These are phyloP conservation scores for Laspeyria flexula DNA, from an alignment of 2,888 invertebrate genomes.

Conservation along the genomic window DNA sequence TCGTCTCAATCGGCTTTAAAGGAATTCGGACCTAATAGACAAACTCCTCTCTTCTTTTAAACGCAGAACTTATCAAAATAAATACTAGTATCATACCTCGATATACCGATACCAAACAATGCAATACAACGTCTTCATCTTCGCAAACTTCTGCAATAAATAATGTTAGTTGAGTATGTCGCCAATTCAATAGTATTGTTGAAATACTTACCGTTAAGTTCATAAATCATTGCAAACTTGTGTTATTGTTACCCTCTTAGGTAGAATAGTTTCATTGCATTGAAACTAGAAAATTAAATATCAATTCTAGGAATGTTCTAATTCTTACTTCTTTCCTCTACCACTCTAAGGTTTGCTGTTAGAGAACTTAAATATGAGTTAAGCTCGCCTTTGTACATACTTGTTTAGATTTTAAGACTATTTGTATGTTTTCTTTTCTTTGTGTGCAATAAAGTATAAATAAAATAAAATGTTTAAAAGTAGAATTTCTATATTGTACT, in stretches of 20 bases:
- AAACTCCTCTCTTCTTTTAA: neutral
- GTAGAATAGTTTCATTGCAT: conserved; percentile 1
- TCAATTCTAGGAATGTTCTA: no score
- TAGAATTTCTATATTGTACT: no score
- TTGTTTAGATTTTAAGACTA: no score
- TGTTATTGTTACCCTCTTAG: conserved; percentile 23
- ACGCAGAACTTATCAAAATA: neutral
- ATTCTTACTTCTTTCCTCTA: no score
- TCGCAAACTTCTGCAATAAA: conserved; percentile 57
- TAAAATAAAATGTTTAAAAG: no score
- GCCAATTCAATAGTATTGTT: conserved; percentile 55
- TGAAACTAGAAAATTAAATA: neutral
- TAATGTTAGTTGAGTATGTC: conserved; percentile 58
- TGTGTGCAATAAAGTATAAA: no score
- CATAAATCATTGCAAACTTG: conserved; percentile 35
- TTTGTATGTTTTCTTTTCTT: no score
- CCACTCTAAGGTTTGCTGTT: no score
- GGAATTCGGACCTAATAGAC: no score
- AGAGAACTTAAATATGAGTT: no score
- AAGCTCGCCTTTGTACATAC: no score
- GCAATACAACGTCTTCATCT: conserved; percentile 28
- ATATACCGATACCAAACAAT: conserved; percentile 23
- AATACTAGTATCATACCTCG: neutral
- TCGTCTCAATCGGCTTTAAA: no score
- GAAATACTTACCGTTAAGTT: conserved; percentile 45